phyloP scores from a whole-genome alignment of 2,113 vertebrate species.

The Spea bombifrons region DNA sequence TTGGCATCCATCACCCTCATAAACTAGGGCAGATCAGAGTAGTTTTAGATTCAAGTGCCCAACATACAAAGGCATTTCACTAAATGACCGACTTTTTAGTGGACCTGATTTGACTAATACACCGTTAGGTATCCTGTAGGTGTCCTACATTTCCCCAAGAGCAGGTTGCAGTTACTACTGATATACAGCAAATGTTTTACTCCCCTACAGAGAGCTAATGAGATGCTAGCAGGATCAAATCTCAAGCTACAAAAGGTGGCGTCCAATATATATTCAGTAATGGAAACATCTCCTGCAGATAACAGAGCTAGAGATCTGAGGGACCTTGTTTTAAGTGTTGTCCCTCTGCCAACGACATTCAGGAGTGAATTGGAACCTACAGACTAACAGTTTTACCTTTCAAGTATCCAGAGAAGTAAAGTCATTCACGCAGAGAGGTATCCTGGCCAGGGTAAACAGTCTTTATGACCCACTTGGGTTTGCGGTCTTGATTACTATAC shows the following conservation, averaged over 20 bases:
- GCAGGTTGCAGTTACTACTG: constrained; percentile 17
- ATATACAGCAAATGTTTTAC: constrained; percentile 49
- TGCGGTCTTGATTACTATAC: neutral
- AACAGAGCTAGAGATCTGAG: neutral
- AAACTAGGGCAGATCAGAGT: constrained; percentile 3
- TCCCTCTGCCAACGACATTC: neutral
- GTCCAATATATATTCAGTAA: neutral
- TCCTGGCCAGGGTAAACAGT: neutral
- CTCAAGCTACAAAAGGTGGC: neutral
- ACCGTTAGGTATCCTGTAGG: neutral
- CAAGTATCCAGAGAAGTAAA: neutral
- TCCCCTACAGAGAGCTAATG: neutral
- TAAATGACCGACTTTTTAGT: neutral
- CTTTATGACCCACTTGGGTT: neutral
- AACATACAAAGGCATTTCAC: neutral
- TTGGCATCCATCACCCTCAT: neutral
- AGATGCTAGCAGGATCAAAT: neutral
- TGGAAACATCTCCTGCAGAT: neutral
- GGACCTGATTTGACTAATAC: neutral
- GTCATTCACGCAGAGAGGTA: neutral
- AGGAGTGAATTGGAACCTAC: constrained; percentile 4
- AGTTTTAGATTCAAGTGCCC: neutral
- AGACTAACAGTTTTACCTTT: neutral
- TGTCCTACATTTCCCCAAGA: constrained; percentile 30
- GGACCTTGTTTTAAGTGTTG: neutral